Conservation (phyloP, 2,113 vertebrate genomes). For the Tympanuchus pallidicinctus region DNA sequence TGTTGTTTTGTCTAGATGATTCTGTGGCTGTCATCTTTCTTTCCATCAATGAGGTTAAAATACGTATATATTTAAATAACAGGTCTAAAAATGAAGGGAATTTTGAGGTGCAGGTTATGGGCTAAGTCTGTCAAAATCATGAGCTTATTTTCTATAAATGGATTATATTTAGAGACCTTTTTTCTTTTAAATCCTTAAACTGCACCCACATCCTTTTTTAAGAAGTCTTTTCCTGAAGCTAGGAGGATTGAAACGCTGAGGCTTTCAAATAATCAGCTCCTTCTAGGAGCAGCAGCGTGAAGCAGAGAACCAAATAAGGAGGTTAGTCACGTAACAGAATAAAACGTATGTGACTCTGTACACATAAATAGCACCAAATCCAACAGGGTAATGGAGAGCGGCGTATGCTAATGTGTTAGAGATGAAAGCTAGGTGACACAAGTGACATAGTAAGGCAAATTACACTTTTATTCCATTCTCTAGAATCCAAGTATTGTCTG, state of each 20-base stretch:
- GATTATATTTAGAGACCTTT: conserved; percentile 28
- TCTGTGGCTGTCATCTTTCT: conserved; percentile 48
- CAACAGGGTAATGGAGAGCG: not conserved
- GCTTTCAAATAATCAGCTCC: conserved; percentile 15
- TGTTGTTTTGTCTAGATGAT: conserved; percentile 50
- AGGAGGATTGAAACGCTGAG: not conserved
- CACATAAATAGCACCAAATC: not conserved
- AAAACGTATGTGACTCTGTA: not conserved
- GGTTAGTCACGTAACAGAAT: not conserved
- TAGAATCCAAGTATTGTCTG: not conserved
- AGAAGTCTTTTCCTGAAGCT: not conserved
- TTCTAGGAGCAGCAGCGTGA: not conserved
- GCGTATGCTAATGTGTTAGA: not conserved
- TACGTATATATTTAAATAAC: conserved; percentile 54
- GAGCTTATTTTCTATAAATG: conserved; percentile 6
- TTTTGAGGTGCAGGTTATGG: conserved; percentile 67
- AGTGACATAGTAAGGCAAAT: not conserved
- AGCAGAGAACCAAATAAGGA: not conserved
- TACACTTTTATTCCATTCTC: not conserved
- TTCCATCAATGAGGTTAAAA: conserved; percentile 68
- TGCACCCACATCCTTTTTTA: not conserved
- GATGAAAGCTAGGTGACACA: not conserved
- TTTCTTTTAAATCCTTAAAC: conserved; percentile 9
- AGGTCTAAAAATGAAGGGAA: conserved; percentile 61
- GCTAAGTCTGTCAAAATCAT: not conserved